Conservation (phyloP, 2,113 vertebrate species). For the Hylia prasina region DNA sequence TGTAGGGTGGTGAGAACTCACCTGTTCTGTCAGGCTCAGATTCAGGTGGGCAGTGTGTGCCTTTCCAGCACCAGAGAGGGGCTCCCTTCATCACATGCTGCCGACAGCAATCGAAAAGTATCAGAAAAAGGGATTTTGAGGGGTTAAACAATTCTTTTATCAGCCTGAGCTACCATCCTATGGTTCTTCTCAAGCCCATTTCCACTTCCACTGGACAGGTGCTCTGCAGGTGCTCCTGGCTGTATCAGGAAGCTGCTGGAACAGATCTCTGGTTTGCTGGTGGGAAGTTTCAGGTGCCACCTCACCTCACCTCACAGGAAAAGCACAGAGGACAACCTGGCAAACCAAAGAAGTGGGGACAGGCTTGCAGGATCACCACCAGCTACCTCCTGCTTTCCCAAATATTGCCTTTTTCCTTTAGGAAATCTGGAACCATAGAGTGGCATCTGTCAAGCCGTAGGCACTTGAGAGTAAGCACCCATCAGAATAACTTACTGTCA, state of each 20-base stretch:
- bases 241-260: background rate
- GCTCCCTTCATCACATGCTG: background rate
- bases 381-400: slow-evolving; percentile 21
- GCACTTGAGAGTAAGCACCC: slow-evolving; percentile 49
- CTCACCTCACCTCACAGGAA: background rate
- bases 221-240: background rate
- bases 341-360: background rate
- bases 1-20: rapidly evolving
- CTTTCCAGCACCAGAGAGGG: background rate
- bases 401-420: slow-evolving; percentile 31
- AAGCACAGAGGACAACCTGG: background rate
- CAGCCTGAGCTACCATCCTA: background rate
- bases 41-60: background rate
- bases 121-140: background rate
- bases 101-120: background rate
- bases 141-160: background rate
- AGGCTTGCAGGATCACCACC: background rate
- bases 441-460: slow-evolving; percentile 57
- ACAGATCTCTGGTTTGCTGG: background rate
- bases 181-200: background rate
- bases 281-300: background rate
- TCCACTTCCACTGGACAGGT: background rate
- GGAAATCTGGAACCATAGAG: slow-evolving; percentile 45
- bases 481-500: slow-evolving; percentile 65
- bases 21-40: background rate